phyloP scores from a whole-genome alignment of 2,888 invertebrate species.

The Ophion slaviceki region DNA sequence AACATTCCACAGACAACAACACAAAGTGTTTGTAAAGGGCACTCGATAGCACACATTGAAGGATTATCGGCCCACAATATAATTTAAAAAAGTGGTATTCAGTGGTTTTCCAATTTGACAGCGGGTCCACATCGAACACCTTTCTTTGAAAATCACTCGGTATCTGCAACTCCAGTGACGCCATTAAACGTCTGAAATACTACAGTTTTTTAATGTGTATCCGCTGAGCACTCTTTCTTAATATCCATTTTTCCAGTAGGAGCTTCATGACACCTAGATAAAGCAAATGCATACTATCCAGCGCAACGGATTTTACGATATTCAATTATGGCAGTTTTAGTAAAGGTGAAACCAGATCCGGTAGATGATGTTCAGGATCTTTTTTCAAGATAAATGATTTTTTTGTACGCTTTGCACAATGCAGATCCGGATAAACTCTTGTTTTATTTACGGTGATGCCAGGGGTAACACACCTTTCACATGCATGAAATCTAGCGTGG shows the following conservation, averaged over 20 bases:
- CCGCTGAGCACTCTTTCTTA: background rate
- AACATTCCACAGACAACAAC: too few relatives aligned
- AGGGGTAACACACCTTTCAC: conserved; percentile 37
- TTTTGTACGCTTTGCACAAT: conserved; percentile 55
- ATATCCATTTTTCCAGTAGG: conserved; percentile 52
- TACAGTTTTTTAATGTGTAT: too few relatives aligned
- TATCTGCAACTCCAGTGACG: too few relatives aligned
- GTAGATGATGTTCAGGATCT: conserved; percentile 48
- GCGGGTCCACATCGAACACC: too few relatives aligned
- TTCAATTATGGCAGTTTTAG: conserved; percentile 39
- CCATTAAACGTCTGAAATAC: too few relatives aligned
- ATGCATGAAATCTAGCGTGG: conserved; percentile 53
- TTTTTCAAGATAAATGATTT: conserved; percentile 48
- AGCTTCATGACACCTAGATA: conserved; percentile 59
- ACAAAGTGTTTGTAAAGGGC: too few relatives aligned
- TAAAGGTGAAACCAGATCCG: conserved; percentile 24
- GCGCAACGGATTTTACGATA: conserved; percentile 43
- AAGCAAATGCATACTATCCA: conserved; percentile 61
- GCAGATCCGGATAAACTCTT: conserved; percentile 62
- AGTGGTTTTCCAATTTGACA: too few relatives aligned
- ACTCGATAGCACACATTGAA: too few relatives aligned
- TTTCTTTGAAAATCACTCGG: too few relatives aligned
- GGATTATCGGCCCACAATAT: too few relatives aligned
- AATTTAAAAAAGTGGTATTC: too few relatives aligned
- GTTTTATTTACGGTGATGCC: conserved; percentile 41